A percentile compares a stretch with the other conserved stretches of the same genome.
These are phyloP conservation scores for Odontocolon sp. DNA, from an alignment of 2,888 invertebrate species.

Conservation along the genomic window DNA sequence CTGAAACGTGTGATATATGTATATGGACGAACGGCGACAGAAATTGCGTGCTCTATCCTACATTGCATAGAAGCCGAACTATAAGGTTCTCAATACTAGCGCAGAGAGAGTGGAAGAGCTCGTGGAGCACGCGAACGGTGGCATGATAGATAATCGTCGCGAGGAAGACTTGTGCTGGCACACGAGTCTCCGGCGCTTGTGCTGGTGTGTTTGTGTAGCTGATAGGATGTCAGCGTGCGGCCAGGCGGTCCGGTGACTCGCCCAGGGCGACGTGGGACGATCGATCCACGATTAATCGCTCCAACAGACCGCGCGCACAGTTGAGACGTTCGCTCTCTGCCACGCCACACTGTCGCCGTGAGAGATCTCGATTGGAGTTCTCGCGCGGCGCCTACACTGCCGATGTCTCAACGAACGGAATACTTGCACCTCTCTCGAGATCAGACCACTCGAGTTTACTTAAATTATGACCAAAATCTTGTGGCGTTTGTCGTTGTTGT, in stretches of 20 bases:
- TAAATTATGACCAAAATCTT: too few species aligned
- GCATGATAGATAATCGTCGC: slow-evolving; percentile 46
- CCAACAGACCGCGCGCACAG: slow-evolving; percentile 50
- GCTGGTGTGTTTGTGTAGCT: slow-evolving; percentile 2
- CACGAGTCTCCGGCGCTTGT: slow-evolving; percentile 20
- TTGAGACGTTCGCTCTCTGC: slow-evolving; percentile 54
- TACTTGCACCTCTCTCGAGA: background rate
- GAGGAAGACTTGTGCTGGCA: slow-evolving; percentile 31
- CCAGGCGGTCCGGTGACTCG: slow-evolving; percentile 56
- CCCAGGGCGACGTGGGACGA: slow-evolving; percentile 56
- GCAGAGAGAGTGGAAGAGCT: background rate
- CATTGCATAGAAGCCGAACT: too few species aligned
- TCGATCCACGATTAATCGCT: slow-evolving; percentile 59
- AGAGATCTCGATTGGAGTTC: slow-evolving; percentile 47
- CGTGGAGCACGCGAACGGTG: slow-evolving; percentile 41
- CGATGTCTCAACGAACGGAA: background rate
- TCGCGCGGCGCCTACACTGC: slow-evolving; percentile 3
- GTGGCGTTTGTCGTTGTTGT: too few species aligned
- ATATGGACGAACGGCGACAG: too few species aligned
- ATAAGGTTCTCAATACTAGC: too few species aligned
- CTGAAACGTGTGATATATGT: too few species aligned
- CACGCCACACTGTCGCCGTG: slow-evolving; percentile 37
- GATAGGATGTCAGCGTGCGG: slow-evolving; percentile 52
- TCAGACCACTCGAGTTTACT: background rate
- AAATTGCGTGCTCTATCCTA: too few species aligned